Evolutionary conservation across 2,888 invertebrate species (phyloP), one percentile per base, ranked within the genome.

Genomic region (Cheilosia soror): DNA sequence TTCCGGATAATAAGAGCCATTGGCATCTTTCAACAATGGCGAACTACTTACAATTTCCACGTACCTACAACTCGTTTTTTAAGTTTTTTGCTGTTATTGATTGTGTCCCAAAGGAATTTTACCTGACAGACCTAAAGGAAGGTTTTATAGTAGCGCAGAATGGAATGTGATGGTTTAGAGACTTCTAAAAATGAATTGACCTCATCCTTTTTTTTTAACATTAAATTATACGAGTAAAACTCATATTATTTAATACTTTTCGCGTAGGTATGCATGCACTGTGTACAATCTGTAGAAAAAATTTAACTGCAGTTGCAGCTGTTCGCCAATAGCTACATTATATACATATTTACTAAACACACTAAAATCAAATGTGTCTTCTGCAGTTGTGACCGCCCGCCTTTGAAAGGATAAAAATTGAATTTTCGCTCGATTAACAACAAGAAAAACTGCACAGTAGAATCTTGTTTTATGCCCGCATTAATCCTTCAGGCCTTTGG

Each of bases 1-100:
- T 93, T 98, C 2, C 98, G 98, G 98, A 93, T 98, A 62, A 98
- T 98, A 13, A 98, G 98, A 0, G 97, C 98, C 0, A 96, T 98
- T 84, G 97, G 97, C 37, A 96, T 98, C 87, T 92, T 98, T 62
- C 98, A 98, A 91, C 93, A 57, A 57, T 57, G 33, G 44, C 68
- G 20, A 11, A 44, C 68, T 33, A 57, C 31, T 57, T 53, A 69
- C 68, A 69, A 42, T 69, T 55, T 57, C 55, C 11, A 68, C 29
- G 44, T 33, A 42, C 29, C 33, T 33, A 42, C 68, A 69, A 33
- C 33, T 69, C 42, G 68, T 42, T 68, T 20, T 57, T 69, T 47
- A 57, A 44, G 44, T 69, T 57, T 40, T 25, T 66, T 53, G 60
- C 42, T 53, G 42, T 66, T 53, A 53, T 29, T 42, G 15, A n/a